Evolutionary conservation across 2,113 vertebrate species (phyloP).

Genomic region (Hippocampus mohnikei): DNA sequence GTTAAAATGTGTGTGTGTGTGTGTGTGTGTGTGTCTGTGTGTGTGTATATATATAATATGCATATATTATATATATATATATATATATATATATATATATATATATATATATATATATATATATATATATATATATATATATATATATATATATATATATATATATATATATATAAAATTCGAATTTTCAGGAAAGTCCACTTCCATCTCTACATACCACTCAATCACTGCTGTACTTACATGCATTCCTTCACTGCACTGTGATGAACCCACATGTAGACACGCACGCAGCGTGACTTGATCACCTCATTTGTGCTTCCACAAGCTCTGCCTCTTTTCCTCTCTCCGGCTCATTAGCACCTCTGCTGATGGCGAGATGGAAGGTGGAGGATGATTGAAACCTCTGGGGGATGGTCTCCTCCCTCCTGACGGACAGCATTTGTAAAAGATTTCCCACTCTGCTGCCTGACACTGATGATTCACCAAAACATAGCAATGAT

Average conservation of each 20-base stretch:
- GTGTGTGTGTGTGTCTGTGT: too few relatives aligned
- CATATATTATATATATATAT: too few relatives aligned
- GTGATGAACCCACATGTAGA: conserved; percentile 38
- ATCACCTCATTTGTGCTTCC: conserved; percentile 69
- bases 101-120: too few relatives aligned
- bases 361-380: conserved; percentile 83
- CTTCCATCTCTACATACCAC: neutral
- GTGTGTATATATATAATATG: too few relatives aligned
- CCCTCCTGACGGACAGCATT: conserved; percentile 93
- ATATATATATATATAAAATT: too few relatives aligned
- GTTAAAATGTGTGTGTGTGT: too few relatives aligned
- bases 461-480: conserved; percentile 78
- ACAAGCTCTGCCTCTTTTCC: conserved; percentile 58
- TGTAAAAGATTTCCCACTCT: conserved; percentile 90
- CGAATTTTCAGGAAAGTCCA: too few relatives aligned
- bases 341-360: conserved; percentile 86
- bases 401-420: conserved; percentile 90
- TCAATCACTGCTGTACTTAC: conserved; percentile 14
- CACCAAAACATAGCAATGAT: conserved; percentile 46
- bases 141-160: too few relatives aligned
- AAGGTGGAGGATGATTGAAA: conserved; percentile 86
- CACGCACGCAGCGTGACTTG: conserved; percentile 56
- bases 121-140: too few relatives aligned
- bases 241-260: conserved; percentile 45
- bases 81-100: too few relatives aligned